These are phyloP conservation scores for Sebastes goodei DNA, from an alignment of 2,797 vertebrate genomes.

Conservation along the genomic window DNA sequence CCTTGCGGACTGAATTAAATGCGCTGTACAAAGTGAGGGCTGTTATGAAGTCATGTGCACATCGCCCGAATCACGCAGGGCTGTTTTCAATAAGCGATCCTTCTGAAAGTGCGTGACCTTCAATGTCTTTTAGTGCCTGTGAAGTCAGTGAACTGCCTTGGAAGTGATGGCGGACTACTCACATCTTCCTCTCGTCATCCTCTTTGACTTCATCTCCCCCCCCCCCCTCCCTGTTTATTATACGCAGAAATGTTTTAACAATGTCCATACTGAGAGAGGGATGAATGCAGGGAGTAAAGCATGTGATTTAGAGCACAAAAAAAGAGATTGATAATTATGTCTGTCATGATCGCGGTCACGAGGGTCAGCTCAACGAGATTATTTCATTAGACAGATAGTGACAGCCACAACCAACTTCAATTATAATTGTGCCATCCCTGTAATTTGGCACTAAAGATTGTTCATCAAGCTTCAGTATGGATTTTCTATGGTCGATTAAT, in stretches of 20 bases:
- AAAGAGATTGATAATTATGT: slow-evolving; percentile 53
- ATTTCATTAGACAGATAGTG: slow-evolving; percentile 75
- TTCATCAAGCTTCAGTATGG: slow-evolving; percentile 77
- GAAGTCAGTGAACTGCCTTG: slow-evolving; percentile 16
- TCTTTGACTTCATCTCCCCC: background rate
- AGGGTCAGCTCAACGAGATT: slow-evolving; percentile 74
- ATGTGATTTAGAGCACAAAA: slow-evolving; percentile 12
- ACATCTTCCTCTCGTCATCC: slow-evolving; percentile 15
- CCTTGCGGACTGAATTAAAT: slow-evolving; percentile 72
- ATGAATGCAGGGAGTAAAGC: slow-evolving; percentile 16
- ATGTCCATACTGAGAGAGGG: background rate
- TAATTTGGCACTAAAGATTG: slow-evolving; percentile 79
- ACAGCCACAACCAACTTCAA: slow-evolving; percentile 77
- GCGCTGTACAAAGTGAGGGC: slow-evolving; percentile 40
- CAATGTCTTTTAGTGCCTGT: slow-evolving; percentile 27
- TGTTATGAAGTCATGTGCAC: slow-evolving; percentile 49
- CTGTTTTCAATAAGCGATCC: slow-evolving; percentile 49
- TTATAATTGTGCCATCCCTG: slow-evolving; percentile 74
- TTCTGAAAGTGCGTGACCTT: slow-evolving; percentile 60
- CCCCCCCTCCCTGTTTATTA: background rate
- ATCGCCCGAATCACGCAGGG: slow-evolving; percentile 24
- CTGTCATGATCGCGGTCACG: slow-evolving; percentile 68
- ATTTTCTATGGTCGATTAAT: slow-evolving; percentile 78
- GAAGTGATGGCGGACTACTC: slow-evolving; percentile 26
- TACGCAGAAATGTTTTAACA: background rate